Conservation (phyloP, 1,140 invertebrate species). For the Philotrypesis tridentata region DNA sequence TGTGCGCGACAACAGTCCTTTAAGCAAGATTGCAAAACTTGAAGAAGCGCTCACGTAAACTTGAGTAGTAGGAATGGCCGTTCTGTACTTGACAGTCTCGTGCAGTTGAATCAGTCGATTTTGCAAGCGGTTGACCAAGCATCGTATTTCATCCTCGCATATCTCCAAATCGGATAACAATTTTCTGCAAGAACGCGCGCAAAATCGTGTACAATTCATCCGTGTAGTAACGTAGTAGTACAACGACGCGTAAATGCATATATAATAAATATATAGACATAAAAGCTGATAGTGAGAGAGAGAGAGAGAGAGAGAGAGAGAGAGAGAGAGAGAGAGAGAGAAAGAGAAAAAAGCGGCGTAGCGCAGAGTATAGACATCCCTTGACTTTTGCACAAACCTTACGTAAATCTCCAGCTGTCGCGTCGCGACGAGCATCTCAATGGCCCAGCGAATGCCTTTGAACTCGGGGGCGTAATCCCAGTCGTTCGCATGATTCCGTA, state of each 20-base stretch:
- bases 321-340: too few relatives aligned
- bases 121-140: conserved; percentile 69
- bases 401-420: conserved; percentile 79
- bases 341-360: too few relatives aligned
- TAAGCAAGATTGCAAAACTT: background rate
- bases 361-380: too few relatives aligned
- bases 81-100: conserved; percentile 76
- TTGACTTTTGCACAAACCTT: conserved; percentile 62
- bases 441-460: conserved; percentile 70
- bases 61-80: conserved; percentile 77
- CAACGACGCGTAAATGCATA: too few relatives aligned
- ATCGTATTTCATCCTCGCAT: conserved; percentile 70
- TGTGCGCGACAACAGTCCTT: too few relatives aligned
- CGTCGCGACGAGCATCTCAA: conserved; percentile 75
- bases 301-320: too few relatives aligned
- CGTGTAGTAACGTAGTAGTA: too few relatives aligned
- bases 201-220: background rate
- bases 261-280: too few relatives aligned
- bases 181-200: conserved; percentile 73
- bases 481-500: conserved; percentile 60
- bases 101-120: conserved; percentile 74
- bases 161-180: conserved; percentile 74
- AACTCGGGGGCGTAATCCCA: conserved; percentile 44
- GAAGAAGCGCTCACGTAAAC: conserved; percentile 75
- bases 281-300: too few relatives aligned